phyloP scores from a whole-genome alignment of 2,888 invertebrate species.

The Anaspis maculata region DNA sequence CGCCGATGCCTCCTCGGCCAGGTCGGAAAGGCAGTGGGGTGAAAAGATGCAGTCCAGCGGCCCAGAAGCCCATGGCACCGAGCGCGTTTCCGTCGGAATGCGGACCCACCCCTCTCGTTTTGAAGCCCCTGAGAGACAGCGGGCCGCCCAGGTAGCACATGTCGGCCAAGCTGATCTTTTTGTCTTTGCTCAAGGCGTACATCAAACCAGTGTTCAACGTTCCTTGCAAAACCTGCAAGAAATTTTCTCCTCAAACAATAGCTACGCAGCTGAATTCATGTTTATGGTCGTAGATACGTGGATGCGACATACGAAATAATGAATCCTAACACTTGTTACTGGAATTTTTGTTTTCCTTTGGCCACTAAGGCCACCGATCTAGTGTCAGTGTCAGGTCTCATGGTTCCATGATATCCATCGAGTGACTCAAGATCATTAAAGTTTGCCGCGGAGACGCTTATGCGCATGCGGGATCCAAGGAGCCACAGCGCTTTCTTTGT shows the following conservation, averaged over 20 bases:
- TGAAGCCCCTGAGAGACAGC: constrained; percentile 79
- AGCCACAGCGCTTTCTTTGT: too few species aligned
- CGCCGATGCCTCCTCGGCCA: constrained; percentile 68
- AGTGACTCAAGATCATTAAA: too few species aligned
- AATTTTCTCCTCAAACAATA: too few species aligned
- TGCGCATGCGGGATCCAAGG: too few species aligned
- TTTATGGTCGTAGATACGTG: too few species aligned
- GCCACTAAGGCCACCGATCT: too few species aligned
- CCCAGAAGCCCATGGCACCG: constrained; percentile 78
- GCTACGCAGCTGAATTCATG: too few species aligned
- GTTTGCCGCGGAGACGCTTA: too few species aligned
- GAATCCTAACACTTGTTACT: not conserved
- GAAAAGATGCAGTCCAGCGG: constrained; percentile 78
- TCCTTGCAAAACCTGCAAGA: constrained; percentile 62
- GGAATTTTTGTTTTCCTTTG: too few species aligned
- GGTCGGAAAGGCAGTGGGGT: constrained; percentile 84
- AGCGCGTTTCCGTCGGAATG: constrained; percentile 66
- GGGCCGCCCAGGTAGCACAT: constrained; percentile 87
- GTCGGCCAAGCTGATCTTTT: constrained; percentile 57
- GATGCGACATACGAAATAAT: constrained; percentile 1
- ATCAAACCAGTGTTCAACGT: constrained; percentile 62
- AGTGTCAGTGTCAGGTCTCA: too few species aligned
- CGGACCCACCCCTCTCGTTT: constrained; percentile 79
- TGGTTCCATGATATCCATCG: too few species aligned
- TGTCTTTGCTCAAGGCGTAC: constrained; percentile 52